Base-by-base conservation (phyloP, 2,113 vertebrate species). In the Ardeotis arabs region DNA sequence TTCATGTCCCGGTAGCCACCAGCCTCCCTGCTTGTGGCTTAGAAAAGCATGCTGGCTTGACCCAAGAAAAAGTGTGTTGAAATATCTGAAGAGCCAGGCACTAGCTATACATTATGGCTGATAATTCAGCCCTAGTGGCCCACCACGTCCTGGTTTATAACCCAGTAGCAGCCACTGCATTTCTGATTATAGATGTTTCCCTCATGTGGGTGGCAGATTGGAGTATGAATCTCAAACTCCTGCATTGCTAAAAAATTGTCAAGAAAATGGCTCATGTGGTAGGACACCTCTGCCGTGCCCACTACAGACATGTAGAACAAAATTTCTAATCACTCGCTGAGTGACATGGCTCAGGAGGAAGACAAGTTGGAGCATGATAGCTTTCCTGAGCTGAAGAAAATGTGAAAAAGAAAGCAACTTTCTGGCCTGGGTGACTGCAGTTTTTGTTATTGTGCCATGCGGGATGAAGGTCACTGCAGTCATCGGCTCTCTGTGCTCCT, bases 401-500 rank as follows among this genome's bases (percentile, higher is more conserved):
- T n/a, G 1, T 14, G 24, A 35, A 58, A 84, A 92, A 76, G 19
- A 27, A 15, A 16, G 9, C 27, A 76, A 68, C 8, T 24, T 47
- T 23, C 12, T 39, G n/a, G 4, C 8, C 21, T 37, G 14, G 8
- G 7, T 77, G 24, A 12, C 25, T 21, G 31, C 20, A 50, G 12
- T 35, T 29, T 64, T 91, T 76, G 21, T 7, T 89, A 35, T 52
- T 35, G 6, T 17, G 47, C 19, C 7, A 15, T 6, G 4, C 0
- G 1, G 21, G 39, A 35, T n/a, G 33, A 76, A 77, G 25, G 20
- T 15, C 21, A 50, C 44, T 27, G 23, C 5, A 64, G 18, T 10
- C 21, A 27, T 15, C 0, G 0, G 4, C 10, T 45, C 6, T 52
- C n/a, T 67, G 3, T 37, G 15, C 24, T 72, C 5, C 18, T 1